These are phyloP conservation scores for Drosophila demipolita DNA, from an alignment of 2,888 invertebrate species.

Conservation along the genomic window DNA sequence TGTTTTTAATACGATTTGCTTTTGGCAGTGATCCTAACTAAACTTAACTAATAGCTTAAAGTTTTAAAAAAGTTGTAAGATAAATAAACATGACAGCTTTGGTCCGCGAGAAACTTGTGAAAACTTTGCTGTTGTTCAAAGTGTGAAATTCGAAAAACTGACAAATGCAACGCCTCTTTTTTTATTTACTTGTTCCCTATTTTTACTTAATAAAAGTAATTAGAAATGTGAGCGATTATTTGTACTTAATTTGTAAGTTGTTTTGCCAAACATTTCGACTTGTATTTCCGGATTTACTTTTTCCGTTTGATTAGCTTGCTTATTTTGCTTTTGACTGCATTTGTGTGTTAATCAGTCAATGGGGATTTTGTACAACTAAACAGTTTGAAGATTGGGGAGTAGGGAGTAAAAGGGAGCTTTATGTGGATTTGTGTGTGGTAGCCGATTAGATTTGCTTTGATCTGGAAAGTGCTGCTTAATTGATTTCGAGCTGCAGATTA, in stretches of 20 bases:
- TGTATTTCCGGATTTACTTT: conserved; percentile 10
- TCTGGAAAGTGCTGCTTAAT: conserved; percentile 53
- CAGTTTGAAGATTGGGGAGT: neutral
- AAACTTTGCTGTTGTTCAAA: conserved; percentile 44
- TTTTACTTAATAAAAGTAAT: conserved; percentile 46
- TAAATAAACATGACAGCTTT: conserved; percentile 45
- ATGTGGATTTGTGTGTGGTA: conserved; percentile 9
- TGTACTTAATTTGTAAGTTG: neutral
- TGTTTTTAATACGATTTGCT: conserved; percentile 20
- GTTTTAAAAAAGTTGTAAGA: conserved; percentile 36
- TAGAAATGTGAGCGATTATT: conserved; percentile 40
- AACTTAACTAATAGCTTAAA: conserved; percentile 43
- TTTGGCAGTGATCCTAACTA: conserved; percentile 23
- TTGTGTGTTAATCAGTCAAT: conserved; percentile 69
- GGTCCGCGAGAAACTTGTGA: conserved; percentile 11
- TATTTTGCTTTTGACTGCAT: conserved; percentile 41
- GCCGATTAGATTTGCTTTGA: conserved; percentile 55
- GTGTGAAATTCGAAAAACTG: conserved; percentile 26
- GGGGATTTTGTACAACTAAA: conserved; percentile 28
- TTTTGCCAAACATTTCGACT: conserved; percentile 1
- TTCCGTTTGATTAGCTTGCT: conserved; percentile 45
- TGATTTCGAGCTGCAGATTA: conserved; percentile 47
- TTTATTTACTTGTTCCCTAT: neutral
- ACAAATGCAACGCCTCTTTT: conserved; percentile 6
- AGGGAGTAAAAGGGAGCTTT: neutral